Evolutionary conservation across 2,113 vertebrate genomes (phyloP), one percentile per base, ranked within the genome.

Genomic region (Microcebus lehilahytsara): DNA sequence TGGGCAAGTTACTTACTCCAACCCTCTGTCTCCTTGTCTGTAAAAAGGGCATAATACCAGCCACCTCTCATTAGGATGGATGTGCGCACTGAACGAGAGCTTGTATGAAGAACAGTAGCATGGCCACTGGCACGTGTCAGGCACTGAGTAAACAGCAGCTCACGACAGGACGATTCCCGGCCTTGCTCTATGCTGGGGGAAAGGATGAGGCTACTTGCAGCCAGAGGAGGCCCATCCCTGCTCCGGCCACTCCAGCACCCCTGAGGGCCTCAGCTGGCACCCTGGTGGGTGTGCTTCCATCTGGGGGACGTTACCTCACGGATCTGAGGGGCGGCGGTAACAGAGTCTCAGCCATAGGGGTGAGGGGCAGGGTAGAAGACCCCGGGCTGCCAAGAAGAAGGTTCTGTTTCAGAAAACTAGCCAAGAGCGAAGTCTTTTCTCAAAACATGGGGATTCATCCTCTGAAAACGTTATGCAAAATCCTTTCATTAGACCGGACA

Each of bases 21-120:
- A 78, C 17, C 22, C 60, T 91, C 27, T n/a, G 16, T 91, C 96
- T 97, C 67, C 37, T 74, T 32, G 64, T 80, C n/a, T 93, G 16
- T 78, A 74, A 94, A 95, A 69, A n/a, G 27, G 80, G 53, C 30
- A 78, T 32, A 58, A 69, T 67, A 60, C 9, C n/a, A 84, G 40
- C 46, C 49, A 62, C 30, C 69, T 87, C 23, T 69, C 42, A 51
- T 72, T 37, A 91, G 25, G 51, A 62, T 72, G 16, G 60, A 27
- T 17, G 14, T 81, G 49, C 51, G 5, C 62, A 46, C 0, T 37
- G 49, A 75, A 49, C 30, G 14, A 85, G 84, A 91, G 92, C 69
- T 86, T 81, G 32, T 4, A 7, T 40, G 74, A 62, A 74, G 62
- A 40, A 53, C 13, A 92, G 56, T 42, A 60, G 40, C 23, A 6